Base-by-base conservation (phyloP, 2,888 invertebrate genomes). In the Podabrus alpinus region DNA sequence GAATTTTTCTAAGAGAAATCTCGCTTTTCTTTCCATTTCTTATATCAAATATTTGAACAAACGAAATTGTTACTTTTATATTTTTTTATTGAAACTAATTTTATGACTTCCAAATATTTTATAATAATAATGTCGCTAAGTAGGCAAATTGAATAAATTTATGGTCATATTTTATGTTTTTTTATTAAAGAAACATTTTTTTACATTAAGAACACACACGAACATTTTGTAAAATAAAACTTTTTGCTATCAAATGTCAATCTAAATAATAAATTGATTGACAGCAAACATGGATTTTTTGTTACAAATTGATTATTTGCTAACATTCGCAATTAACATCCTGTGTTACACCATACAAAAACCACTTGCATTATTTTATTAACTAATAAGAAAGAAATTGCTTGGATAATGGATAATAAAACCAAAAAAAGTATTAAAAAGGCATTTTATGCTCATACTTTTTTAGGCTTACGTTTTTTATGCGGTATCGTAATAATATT, bases 181-280 rank as follows among this genome's bases (percentile, higher is more conserved):
- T 89, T 89, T 89, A 89, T 88, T 89, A 89, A 89, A 89, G 89
- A 89, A 89, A 89, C 89, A 88, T 89, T 88, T 89, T 88, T 88
- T 87, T 86, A 86, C 86, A 87, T 86, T 88, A 88, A 89, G 88
- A 89, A 89, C 89, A 89, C 89, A 89, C 89, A 89, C 88, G 88
- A 88, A 89, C 88, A 89, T 87, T 87, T 88, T 85, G 86, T 80
- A 79, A 78, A 79, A 80, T 79, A 75, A 77, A 74, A 67, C 72
- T 66, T 45, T 75, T 64, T 74, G 72, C 77, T 75, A 77, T 73
- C 75, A 67, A 66, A 73, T 68, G 69, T 76, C 68, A 72, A 74
- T 77, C 84, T 85, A 85, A 72, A 85, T 81, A 82, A 64, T 64
- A 64, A 64, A 83, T 84, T 85, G 85, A 84, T 85, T 85, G 85